A percentile compares a stretch with the other conserved stretches of the same genome.
Evolutionary conservation across 2,888 invertebrate genomes (phyloP).

Genomic region (Meteorus cinctellus): DNA sequence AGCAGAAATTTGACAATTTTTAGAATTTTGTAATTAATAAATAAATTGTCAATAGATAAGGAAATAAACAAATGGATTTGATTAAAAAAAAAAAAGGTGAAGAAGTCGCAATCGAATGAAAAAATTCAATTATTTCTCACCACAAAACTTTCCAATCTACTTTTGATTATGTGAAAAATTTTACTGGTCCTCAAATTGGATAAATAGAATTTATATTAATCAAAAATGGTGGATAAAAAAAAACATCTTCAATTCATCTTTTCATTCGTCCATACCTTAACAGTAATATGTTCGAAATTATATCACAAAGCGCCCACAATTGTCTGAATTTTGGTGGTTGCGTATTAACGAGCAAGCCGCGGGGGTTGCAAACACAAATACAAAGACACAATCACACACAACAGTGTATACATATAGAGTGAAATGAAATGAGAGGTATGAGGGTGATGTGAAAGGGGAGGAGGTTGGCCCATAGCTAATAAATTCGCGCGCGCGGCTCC

Average conservation of each 20-base stretch:
- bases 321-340: slow-evolving; percentile 38
- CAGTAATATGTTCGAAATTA: not conserved
- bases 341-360: slow-evolving; percentile 2
- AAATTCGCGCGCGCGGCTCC: slow-evolving; percentile 68
- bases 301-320: slow-evolving; percentile 26
- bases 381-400: not conserved
- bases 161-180: not conserved
- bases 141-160: no score
- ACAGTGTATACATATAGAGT: slow-evolving; percentile 18
- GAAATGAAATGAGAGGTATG: slow-evolving; percentile 30
- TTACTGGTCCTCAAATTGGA: not conserved
- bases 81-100: no score
- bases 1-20: no score
- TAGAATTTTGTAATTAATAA: no score
- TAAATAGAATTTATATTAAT: not conserved
- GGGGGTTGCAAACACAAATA: not conserved
- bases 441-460: slow-evolving; percentile 46
- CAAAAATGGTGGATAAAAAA: not conserved
- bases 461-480: slow-evolving; percentile 62
- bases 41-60: no score
- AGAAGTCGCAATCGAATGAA: no score
- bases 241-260: not conserved
- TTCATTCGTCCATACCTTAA: not conserved
- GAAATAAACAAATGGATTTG: no score
- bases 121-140: no score